These are phyloP conservation scores for Sisyra nigra DNA, from an alignment of 2,888 invertebrate genomes.

Conservation along the genomic window DNA sequence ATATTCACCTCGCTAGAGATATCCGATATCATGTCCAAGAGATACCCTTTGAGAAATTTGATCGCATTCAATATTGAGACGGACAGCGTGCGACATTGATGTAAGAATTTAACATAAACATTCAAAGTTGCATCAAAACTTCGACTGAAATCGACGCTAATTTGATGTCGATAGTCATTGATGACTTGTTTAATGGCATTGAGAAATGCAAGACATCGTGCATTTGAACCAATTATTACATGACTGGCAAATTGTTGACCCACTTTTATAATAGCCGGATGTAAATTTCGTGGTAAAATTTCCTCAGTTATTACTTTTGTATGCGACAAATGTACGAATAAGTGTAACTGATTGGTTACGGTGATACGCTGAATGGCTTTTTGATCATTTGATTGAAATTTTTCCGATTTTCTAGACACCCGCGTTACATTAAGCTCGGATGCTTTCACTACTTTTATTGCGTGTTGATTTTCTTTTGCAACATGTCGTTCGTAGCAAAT, in stretches of 20 bases:
- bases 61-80: slow-evolving; percentile 85
- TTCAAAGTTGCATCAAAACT: slow-evolving; percentile 66
- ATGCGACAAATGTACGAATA: slow-evolving; percentile 1
- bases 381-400: too few species aligned
- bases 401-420: too few species aligned
- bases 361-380: too few species aligned
- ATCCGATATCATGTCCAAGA: slow-evolving; percentile 48
- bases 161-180: slow-evolving; percentile 62
- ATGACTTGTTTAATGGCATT: slow-evolving; percentile 65
- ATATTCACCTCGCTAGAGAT: slow-evolving; percentile 53
- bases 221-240: slow-evolving; percentile 73
- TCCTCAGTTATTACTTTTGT: slow-evolving; percentile 3
- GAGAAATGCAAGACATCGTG: slow-evolving; percentile 71
- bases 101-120: slow-evolving; percentile 51
- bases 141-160: slow-evolving; percentile 61
- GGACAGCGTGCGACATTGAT: slow-evolving; percentile 63
- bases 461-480: slow-evolving; percentile 13
- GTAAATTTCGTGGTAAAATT: slow-evolving; percentile 26
- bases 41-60: slow-evolving; percentile 55
- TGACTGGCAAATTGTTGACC: slow-evolving; percentile 69
- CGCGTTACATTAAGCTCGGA: too few species aligned
- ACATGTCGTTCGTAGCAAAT: slow-evolving; percentile 6
- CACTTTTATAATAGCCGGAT: slow-evolving; percentile 62
- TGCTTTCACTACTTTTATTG: slow-evolving; percentile 21
- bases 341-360: too few species aligned